Conservation (phyloP, 2,113 vertebrate genomes). For the Eulacestoma nigropectus region DNA sequence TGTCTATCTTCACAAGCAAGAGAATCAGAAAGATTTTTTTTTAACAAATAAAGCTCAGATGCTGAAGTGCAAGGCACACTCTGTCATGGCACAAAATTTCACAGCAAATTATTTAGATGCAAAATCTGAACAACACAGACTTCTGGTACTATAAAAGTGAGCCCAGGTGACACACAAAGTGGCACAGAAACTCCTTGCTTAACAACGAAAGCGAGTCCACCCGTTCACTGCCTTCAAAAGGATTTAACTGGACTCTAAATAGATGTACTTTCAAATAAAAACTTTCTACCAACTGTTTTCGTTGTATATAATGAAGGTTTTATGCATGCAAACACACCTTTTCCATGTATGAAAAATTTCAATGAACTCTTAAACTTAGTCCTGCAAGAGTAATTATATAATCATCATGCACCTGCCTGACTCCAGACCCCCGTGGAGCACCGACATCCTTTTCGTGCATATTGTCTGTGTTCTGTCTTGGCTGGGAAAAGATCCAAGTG, state of each 20-base stretch:
- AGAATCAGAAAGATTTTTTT: background rate
- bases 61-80: background rate
- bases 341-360: background rate
- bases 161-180: background rate
- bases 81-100: background rate
- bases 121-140: background rate
- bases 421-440: background rate
- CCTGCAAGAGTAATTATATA: background rate
- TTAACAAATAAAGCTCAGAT: constrained; percentile 12
- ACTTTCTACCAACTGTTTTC: background rate
- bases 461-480: background rate
- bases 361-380: background rate
- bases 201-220: background rate
- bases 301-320: background rate
- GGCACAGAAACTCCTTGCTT: background rate
- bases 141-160: background rate
- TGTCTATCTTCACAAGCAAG: background rate
- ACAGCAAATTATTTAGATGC: background rate
- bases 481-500: constrained; percentile 25
- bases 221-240: background rate
- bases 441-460: background rate
- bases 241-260: background rate
- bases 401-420: background rate
- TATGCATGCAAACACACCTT: background rate
- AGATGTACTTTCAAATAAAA: background rate